phyloP scores from a whole-genome alignment of 2,888 invertebrate species.

The Drosophila demipolita region DNA sequence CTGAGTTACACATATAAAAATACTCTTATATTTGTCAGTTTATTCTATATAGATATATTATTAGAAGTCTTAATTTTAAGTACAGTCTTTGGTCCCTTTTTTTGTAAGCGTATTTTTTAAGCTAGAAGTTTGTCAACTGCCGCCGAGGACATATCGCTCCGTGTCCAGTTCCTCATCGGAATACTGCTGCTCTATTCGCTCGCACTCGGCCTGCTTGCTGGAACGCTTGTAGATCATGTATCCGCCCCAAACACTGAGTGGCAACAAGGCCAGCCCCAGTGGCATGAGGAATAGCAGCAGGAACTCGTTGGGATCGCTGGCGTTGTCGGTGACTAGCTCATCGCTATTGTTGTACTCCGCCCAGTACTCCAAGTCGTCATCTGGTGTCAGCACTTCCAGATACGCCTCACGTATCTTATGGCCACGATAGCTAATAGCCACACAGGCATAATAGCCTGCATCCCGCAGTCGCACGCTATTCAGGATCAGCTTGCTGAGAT shows the following conservation, averaged over 20 bases:
- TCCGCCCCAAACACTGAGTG: slow-evolving; percentile 82
- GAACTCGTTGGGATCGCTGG: slow-evolving; percentile 76
- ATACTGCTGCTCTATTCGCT: slow-evolving; percentile 63
- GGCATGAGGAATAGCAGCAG: slow-evolving; percentile 83
- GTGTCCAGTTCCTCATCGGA: slow-evolving; percentile 71
- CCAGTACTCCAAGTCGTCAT: slow-evolving; percentile 74
- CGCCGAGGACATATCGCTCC: slow-evolving; percentile 72
- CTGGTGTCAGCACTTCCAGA: slow-evolving; percentile 64
- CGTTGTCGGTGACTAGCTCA: slow-evolving; percentile 45
- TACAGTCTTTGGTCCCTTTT: slow-evolving; percentile 63
- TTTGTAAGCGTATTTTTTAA: slow-evolving; percentile 54
- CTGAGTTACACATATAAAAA: background rate
- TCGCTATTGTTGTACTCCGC: slow-evolving; percentile 65
- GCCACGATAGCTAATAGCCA: slow-evolving; percentile 83
- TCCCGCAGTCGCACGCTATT: slow-evolving; percentile 77
- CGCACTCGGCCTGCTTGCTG: slow-evolving; percentile 56
- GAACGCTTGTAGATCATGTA: slow-evolving; percentile 75
- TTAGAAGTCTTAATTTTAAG: slow-evolving; percentile 21
- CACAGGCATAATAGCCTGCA: slow-evolving; percentile 83
- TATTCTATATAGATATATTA: slow-evolving; percentile 5
- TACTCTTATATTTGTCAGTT: background rate
- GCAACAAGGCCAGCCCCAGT: slow-evolving; percentile 80
- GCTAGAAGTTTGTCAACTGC: slow-evolving; percentile 39
- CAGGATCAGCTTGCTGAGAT: slow-evolving; percentile 83
- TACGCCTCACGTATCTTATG: slow-evolving; percentile 82